These are phyloP conservation scores for Spermophilus dauricus DNA, from an alignment of 2,113 vertebrate genomes.

Conservation along the genomic window DNA sequence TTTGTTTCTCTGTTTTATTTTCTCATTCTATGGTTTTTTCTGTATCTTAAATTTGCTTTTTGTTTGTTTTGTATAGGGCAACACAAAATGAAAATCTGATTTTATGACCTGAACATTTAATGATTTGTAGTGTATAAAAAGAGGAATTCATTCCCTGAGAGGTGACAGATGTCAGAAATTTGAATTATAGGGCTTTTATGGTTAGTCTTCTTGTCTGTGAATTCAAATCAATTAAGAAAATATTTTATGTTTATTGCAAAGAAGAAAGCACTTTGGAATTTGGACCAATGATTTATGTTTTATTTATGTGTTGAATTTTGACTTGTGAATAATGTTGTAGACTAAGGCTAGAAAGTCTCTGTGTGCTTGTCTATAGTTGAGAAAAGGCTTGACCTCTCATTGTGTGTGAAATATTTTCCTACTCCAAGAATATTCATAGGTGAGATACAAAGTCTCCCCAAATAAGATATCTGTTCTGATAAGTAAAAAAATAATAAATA, in stretches of 20 bases:
- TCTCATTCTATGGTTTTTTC: neutral
- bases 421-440: neutral
- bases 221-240: constrained; percentile 25
- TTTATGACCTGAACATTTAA: neutral
- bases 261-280: neutral
- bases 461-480: neutral
- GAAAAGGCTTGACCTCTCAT: neutral
- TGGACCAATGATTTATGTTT: neutral
- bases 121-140: neutral
- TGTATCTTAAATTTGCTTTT: neutral
- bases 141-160: neutral
- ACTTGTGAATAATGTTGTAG: neutral
- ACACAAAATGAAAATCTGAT: neutral
- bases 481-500: neutral
- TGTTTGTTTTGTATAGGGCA: neutral
- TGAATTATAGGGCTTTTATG: neutral
- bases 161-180: neutral
- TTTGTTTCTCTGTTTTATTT: neutral
- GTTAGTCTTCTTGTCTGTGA: neutral
- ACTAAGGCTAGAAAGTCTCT: neutral
- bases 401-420: neutral
- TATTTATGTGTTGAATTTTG: neutral
- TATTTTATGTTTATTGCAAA: neutral
- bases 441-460: neutral
- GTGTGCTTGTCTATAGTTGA: neutral